Conservation (phyloP, 2,113 vertebrate genomes). For the Morphnarchus princeps region DNA sequence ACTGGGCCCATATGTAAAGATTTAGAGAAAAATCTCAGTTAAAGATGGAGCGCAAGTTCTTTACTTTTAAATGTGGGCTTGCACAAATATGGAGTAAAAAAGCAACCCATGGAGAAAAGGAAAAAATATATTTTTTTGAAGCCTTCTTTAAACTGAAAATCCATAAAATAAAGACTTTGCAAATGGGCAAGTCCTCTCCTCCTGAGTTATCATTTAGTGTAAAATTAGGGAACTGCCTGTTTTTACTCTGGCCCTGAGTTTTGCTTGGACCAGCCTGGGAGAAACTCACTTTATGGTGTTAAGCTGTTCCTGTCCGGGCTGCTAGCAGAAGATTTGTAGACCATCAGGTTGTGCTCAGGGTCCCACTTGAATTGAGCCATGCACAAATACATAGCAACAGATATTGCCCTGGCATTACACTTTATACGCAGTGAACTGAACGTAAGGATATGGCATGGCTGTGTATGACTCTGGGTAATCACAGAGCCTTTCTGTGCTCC, state of each 20-base stretch:
- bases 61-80: background rate
- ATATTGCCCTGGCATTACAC: background rate
- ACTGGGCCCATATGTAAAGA: background rate
- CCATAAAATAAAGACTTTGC: background rate
- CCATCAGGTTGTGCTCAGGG: background rate
- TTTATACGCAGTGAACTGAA: background rate
- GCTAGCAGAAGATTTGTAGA: background rate
- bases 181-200: background rate
- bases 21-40: slow-evolving; percentile 2
- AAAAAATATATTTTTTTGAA: background rate
- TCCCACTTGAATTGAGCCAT: background rate
- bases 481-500: background rate
- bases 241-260: background rate
- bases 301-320: background rate
- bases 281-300: background rate
- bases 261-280: background rate
- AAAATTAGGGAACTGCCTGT: background rate
- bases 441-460: background rate
- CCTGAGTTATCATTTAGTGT: background rate
- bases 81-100: background rate
- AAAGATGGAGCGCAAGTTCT: background rate
- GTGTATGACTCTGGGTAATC: background rate
- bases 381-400: background rate
- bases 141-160: background rate
- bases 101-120: background rate